Conservation (phyloP, 1,140 invertebrate genomes). For the Zaprionus lachaisei region DNA sequence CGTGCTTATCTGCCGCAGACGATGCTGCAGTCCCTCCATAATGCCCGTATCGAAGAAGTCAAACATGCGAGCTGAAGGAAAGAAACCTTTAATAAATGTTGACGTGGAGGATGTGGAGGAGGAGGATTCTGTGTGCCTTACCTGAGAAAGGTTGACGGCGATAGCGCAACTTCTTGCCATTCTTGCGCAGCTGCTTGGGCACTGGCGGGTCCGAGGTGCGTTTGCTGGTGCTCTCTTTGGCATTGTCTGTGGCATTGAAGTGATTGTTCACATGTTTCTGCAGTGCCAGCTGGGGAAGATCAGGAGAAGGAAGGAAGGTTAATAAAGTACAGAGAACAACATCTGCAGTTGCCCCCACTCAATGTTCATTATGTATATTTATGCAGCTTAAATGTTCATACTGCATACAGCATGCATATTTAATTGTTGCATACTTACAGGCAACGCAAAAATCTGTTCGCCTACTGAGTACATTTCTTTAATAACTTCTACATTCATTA, state of each 20-base stretch:
- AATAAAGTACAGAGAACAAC: background rate
- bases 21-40: constrained; percentile 93
- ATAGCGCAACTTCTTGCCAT: constrained; percentile 93
- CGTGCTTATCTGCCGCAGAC: constrained; percentile 88
- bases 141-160: constrained; percentile 93
- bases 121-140: constrained; percentile 62
- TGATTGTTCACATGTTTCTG: constrained; percentile 97
- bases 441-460: too few species aligned
- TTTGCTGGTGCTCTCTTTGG: constrained; percentile 86
- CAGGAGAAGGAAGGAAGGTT: background rate
- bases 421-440: too few species aligned
- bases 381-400: background rate
- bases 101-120: too few species aligned
- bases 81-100: background rate
- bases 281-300: constrained; percentile 89
- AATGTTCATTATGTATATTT: background rate
- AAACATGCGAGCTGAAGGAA: constrained; percentile 89
- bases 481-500: too few species aligned
- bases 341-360: too few species aligned
- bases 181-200: constrained; percentile 92
- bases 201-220: constrained; percentile 87
- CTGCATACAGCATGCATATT: background rate
- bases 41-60: constrained; percentile 95
- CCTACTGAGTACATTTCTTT: too few species aligned
- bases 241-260: constrained; percentile 90